Evolutionary conservation across 2,888 invertebrate genomes (phyloP).

Genomic region (Cetonia aurata): DNA sequence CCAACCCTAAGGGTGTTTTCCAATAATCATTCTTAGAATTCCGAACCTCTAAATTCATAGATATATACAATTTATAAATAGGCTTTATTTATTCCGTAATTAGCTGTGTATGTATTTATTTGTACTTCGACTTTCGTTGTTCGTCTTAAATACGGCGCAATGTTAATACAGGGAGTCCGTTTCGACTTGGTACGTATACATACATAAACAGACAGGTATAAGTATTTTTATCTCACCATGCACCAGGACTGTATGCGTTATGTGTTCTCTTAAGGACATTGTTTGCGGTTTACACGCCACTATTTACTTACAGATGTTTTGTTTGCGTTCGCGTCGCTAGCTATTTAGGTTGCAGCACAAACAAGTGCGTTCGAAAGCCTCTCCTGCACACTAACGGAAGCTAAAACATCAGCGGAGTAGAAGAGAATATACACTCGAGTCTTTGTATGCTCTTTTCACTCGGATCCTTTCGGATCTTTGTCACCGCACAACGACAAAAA

Average conservation of each 20-base stretch:
- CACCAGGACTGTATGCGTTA: background rate
- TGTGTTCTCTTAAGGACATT: slow-evolving; percentile 7
- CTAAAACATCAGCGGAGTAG: too few relatives aligned
- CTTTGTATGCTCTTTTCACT: too few relatives aligned
- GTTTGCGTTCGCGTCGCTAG: slow-evolving; percentile 8
- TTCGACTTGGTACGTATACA: background rate
- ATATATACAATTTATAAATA: slow-evolving; percentile 4
- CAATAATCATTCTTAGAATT: slow-evolving; percentile 17
- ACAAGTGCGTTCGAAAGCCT: background rate
- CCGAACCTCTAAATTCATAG: background rate
- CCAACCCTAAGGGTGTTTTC: slow-evolving; percentile 15
- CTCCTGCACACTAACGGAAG: too few relatives aligned
- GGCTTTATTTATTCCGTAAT: background rate
- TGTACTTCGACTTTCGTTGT: too few relatives aligned
- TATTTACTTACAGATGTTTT: slow-evolving; percentile 15
- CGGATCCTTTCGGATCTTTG: too few relatives aligned
- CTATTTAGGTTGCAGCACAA: slow-evolving; percentile 4
- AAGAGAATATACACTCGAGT: too few relatives aligned
- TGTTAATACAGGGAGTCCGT: background rate
- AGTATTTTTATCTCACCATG: slow-evolving; percentile 10
- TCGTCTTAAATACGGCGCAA: background rate
- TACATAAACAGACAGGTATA: too few relatives aligned
- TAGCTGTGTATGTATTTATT: too few relatives aligned
- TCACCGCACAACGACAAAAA: too few relatives aligned
- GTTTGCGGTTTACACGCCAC: slow-evolving; percentile 13